Percentiles rank a stretch among this genome's conserved stretches.
phyloP scores from a whole-genome alignment of 2,797 vertebrate genomes.

The Austrolebias charrua region DNA sequence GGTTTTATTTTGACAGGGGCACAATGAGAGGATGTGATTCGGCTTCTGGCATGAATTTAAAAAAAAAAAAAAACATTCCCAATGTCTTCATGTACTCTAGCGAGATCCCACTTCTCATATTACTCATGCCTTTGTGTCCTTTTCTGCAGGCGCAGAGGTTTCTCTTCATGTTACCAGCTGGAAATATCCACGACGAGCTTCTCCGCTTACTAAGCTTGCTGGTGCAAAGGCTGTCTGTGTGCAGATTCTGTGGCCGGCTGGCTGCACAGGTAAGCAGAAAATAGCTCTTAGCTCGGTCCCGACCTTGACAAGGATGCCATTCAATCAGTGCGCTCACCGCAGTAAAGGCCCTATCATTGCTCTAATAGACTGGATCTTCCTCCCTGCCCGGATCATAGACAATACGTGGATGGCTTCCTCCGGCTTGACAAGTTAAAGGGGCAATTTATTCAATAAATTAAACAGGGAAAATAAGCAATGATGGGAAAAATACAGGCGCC shows the following conservation, averaged over 20 bases:
- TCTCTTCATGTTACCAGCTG: slow-evolving; percentile 72
- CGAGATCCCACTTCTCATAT: slow-evolving; percentile 66
- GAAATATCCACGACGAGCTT: slow-evolving; percentile 71
- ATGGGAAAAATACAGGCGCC: slow-evolving; percentile 57
- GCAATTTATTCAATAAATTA: slow-evolving; percentile 72
- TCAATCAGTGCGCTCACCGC: slow-evolving; percentile 70
- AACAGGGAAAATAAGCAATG: slow-evolving; percentile 65
- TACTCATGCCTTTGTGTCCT: slow-evolving; percentile 71
- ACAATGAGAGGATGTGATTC: slow-evolving; percentile 64
- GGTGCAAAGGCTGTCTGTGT: slow-evolving; percentile 68
- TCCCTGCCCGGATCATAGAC: slow-evolving; percentile 64
- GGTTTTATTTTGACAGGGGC: slow-evolving; percentile 54
- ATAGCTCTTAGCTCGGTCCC: slow-evolving; percentile 71
- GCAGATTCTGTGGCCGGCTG: slow-evolving; percentile 65
- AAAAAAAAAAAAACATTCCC: slow-evolving; percentile 61
- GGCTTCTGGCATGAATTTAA: slow-evolving; percentile 38
- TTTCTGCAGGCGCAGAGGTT: slow-evolving; percentile 69
- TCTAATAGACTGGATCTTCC: slow-evolving; percentile 75
- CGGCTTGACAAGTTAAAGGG: slow-evolving; percentile 69
- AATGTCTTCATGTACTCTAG: slow-evolving; percentile 59
- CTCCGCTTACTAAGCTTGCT: slow-evolving; percentile 66
- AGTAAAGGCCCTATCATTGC: slow-evolving; percentile 73
- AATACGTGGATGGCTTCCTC: slow-evolving; percentile 67
- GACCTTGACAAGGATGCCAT: slow-evolving; percentile 77
- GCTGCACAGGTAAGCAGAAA: slow-evolving; percentile 81